phyloP scores from a whole-genome alignment of 2,113 vertebrate species.

The Myiagra hebetior region DNA sequence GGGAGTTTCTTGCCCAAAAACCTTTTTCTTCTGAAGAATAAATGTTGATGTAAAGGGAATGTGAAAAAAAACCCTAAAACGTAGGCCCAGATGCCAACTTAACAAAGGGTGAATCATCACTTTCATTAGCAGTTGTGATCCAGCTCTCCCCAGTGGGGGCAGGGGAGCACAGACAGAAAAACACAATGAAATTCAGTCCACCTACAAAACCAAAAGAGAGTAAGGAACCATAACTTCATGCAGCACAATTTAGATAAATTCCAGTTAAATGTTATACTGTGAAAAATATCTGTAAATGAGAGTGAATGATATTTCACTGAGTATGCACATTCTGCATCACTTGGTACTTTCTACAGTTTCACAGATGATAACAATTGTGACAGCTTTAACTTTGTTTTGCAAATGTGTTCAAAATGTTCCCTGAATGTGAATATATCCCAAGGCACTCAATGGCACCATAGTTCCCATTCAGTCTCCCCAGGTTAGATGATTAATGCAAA shows the following conservation, averaged over 20 bases:
- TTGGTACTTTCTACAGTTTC: neutral
- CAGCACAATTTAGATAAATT: neutral
- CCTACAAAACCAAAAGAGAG: neutral
- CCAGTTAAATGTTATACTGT: neutral
- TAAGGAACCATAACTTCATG: neutral
- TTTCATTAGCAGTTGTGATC: neutral
- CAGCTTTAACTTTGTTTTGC: neutral
- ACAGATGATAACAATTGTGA: neutral
- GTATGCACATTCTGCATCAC: neutral
- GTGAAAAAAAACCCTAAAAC: neutral
- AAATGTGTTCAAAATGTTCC: neutral
- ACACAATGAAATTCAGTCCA: neutral
- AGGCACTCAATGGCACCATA: neutral
- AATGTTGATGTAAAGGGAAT: neutral
- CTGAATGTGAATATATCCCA: neutral
- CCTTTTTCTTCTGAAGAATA: neutral
- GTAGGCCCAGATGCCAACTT: neutral
- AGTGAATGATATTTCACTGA: neutral
- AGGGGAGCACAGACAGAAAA: neutral
- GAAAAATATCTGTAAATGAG: neutral
- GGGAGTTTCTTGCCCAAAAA: neutral
- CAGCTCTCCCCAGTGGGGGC: accelerated
- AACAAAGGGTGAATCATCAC: neutral
- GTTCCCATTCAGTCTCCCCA: neutral
- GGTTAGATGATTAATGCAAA: neutral